These are phyloP conservation scores for Ruditapes philippinarum DNA, from an alignment of 1,140 invertebrate species.

Conservation along the genomic window DNA sequence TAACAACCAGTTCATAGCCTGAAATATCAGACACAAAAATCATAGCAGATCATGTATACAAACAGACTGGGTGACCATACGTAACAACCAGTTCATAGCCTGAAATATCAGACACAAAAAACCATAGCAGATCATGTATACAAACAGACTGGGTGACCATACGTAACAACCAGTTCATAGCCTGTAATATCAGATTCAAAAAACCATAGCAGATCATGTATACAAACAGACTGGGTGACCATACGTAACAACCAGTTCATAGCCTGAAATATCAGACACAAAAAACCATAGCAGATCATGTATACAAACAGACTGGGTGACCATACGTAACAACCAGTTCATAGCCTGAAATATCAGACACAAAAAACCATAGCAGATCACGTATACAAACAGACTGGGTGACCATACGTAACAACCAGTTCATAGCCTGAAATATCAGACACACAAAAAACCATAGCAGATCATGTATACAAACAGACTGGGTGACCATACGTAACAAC, in stretches of 20 bases:
- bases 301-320: no score
- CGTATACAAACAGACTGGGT: no score
- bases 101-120: conserved; percentile 92
- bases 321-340: no score
- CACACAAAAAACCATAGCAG: conserved; percentile 98
- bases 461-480: conserved; percentile 96
- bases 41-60: conserved; percentile 97
- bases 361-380: no score
- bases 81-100: conserved; percentile 97
- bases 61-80: conserved; percentile 95
- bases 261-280: no score
- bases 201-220: no score
- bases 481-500: conserved; percentile 96
- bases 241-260: no score
- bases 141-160: conserved; percentile 96
- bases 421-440: no score
- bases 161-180: conserved; percentile 97
- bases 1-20: conserved; percentile 98
- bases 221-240: no score
- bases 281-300: no score
- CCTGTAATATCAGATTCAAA: conserved; percentile 90
- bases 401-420: no score
- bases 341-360: no score
- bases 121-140: conserved; percentile 98
- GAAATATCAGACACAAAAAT: conserved; percentile 93